A percentile compares a stretch with the other conserved stretches of the same genome.
phyloP scores from a whole-genome alignment of 2,888 invertebrate genomes.

The Cataglyphis cursor region DNA sequence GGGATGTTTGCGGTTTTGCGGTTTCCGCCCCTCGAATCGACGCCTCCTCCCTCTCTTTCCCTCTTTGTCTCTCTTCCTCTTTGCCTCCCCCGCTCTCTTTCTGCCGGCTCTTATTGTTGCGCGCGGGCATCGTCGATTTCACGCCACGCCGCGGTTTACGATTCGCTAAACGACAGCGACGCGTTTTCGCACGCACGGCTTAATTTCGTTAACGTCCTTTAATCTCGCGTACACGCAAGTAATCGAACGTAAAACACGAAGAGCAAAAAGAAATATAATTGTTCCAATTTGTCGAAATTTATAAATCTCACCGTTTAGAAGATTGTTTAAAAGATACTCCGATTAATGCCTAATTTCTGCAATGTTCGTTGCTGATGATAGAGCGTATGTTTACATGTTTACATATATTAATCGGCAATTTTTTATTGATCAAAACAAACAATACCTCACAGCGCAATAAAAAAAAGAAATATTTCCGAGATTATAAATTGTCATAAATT shows the following conservation, averaged over 20 bases:
- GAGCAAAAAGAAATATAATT: not conserved
- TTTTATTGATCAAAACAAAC: not conserved
- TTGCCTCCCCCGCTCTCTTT: constrained; percentile 43
- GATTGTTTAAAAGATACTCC: not conserved
- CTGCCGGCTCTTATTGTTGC: constrained; percentile 60
- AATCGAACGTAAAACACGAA: constrained; percentile 22
- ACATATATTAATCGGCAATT: not conserved
- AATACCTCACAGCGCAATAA: not conserved
- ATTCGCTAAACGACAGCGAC: constrained; percentile 49
- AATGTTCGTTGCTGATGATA: not conserved
- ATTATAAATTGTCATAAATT: not conserved
- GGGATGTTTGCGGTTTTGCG: constrained; percentile 86
- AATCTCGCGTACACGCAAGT: not conserved
- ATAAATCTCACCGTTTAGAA: not conserved
- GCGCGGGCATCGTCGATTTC: constrained; percentile 66
- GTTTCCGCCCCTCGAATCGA: constrained; percentile 82
- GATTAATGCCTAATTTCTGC: constrained; percentile 12
- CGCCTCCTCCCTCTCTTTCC: constrained; percentile 44
- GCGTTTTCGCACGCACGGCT: constrained; percentile 44
- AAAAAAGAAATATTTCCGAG: not conserved
- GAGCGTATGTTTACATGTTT: not conserved
- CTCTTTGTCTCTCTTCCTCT: not conserved
- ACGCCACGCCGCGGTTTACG: constrained; percentile 60
- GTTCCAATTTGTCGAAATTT: not conserved
- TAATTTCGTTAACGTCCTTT: constrained; percentile 40